These are phyloP conservation scores for Stenoptilia bipunctidactyla DNA, from an alignment of 2,888 invertebrate genomes.

Conservation along the genomic window DNA sequence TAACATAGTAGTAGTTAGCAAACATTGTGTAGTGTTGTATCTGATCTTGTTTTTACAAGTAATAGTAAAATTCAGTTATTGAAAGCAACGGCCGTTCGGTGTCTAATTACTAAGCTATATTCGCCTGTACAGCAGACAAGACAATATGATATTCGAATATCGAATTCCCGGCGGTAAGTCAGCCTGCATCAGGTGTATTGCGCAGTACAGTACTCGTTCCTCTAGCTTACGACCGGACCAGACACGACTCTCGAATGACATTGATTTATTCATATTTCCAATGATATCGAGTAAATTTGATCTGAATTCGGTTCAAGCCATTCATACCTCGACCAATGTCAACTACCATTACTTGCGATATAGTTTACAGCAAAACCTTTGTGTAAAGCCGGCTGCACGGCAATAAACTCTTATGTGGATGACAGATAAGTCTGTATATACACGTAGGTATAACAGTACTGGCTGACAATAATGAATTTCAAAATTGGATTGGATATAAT, in stretches of 20 bases:
- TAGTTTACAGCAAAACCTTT: constrained; percentile 5
- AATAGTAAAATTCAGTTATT: constrained; percentile 30
- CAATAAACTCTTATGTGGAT: no score
- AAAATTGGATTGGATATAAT: no score
- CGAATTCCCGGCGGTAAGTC: constrained; percentile 32
- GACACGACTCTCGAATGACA: no score
- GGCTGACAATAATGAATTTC: no score
- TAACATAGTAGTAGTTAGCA: constrained; percentile 14
- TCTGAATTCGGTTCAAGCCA: constrained; percentile 6
- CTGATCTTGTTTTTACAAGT: constrained; percentile 19
- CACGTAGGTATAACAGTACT: no score
- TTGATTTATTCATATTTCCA: no score
- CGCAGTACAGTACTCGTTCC: constrained; percentile 17
- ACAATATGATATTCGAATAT: constrained; percentile 34
- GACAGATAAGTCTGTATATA: no score
- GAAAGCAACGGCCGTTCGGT: constrained; percentile 28
- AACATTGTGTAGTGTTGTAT: constrained; percentile 9
- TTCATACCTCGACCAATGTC: constrained; percentile 4
- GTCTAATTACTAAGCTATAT: neutral
- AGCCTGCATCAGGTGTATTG: constrained; percentile 36
- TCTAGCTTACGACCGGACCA: neutral
- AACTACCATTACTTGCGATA: constrained; percentile 9
- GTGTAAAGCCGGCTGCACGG: neutral
- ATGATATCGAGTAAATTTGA: neutral
- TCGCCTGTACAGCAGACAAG: constrained; percentile 24